Conservation (phyloP, 2,888 invertebrate species). For the Pyralis farinalis region DNA sequence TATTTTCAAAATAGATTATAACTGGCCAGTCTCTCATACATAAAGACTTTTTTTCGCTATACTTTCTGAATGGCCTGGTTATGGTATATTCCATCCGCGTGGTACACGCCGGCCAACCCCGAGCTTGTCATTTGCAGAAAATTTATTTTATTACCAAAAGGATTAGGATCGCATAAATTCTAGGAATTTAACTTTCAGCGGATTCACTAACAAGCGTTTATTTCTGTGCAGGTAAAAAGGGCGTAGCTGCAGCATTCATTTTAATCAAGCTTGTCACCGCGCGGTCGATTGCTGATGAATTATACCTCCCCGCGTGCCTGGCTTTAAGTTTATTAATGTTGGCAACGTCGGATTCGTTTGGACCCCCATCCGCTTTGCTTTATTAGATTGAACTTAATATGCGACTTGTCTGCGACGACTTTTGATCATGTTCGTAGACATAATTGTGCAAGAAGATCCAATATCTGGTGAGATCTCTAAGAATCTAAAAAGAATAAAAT, state of each 20-base stretch:
- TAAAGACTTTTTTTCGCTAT: no score
- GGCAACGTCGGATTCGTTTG: constrained; percentile 8
- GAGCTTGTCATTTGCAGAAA: constrained; percentile 8
- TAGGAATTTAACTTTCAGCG: constrained; percentile 36
- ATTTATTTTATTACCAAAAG: constrained; percentile 21
- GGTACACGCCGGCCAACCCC: constrained; percentile 1
- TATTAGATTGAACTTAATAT: no score
- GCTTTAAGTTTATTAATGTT: constrained; percentile 16
- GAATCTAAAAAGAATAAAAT: no score
- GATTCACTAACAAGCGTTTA: constrained; percentile 42
- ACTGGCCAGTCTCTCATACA: no score
- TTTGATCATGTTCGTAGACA: no score
- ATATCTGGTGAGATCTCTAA: no score
- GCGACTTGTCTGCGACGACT: no score
- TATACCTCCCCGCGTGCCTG: constrained; percentile 23
- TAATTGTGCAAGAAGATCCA: no score
- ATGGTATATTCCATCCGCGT: background rate
- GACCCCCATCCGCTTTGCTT: background rate
- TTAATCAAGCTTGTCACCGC: constrained; percentile 52
- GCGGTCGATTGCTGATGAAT: constrained; percentile 48
- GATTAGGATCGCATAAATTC: constrained; percentile 47
- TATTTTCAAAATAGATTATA: no score
- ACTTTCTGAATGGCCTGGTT: no score
- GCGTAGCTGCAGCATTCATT: constrained; percentile 40
- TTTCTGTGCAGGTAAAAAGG: constrained; percentile 47